Conservation (phyloP, 2,797 vertebrate species). For the Neosalanx taihuensis region DNA sequence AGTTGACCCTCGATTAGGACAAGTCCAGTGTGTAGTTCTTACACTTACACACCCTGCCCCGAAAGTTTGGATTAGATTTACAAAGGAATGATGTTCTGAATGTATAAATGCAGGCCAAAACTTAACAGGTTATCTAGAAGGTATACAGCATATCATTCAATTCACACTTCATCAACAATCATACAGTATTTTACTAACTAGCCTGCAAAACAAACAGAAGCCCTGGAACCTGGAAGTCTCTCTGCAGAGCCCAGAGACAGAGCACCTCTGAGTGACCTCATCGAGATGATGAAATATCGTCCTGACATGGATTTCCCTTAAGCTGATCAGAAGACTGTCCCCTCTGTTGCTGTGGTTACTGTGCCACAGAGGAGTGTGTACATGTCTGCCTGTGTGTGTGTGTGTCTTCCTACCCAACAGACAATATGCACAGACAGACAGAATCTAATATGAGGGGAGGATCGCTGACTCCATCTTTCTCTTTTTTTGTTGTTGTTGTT, state of each 20-base stretch:
- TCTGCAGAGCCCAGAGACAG: conserved; percentile 12
- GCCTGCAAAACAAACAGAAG: not conserved
- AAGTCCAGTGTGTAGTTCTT: not conserved
- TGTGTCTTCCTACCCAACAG: not conserved
- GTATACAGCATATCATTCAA: no score
- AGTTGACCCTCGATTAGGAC: not conserved
- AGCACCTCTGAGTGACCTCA: conserved; percentile 40
- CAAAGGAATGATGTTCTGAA: not conserved
- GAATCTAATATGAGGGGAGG: conserved; percentile 35
- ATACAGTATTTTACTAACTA: no score
- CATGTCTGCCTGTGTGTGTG: conserved; percentile 9
- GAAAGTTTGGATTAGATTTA: not conserved
- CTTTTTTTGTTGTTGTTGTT: not conserved
- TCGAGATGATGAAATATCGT: conserved; percentile 66
- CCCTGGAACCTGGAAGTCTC: conserved; percentile 36
- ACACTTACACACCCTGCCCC: not conserved
- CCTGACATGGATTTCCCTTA: conserved; percentile 57
- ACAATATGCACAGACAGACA: conserved; percentile 33
- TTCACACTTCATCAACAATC: no score
- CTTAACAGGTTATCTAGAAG: not conserved
- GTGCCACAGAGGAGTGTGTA: conserved; percentile 29
- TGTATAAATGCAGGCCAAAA: not conserved
- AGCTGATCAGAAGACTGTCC: conserved; percentile 56
- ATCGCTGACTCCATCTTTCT: conserved; percentile 28
- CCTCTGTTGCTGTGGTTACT: conserved; percentile 39